Conservation (phyloP, 1,140 invertebrate species). For the Calephelis nemesis region DNA sequence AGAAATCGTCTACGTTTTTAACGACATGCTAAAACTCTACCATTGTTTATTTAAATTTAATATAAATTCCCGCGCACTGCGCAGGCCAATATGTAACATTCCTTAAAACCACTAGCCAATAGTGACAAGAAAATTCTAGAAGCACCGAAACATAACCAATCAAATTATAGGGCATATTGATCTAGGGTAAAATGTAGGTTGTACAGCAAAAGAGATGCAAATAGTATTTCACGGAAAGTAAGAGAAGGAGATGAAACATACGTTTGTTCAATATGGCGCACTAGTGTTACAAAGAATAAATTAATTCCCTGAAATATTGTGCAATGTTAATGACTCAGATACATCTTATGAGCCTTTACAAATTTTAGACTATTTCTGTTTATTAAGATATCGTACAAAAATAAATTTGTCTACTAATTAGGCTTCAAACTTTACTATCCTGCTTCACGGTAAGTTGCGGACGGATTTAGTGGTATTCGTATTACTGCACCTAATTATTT, state of each 20-base stretch:
- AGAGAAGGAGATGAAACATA: background rate
- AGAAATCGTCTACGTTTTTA: too few species aligned
- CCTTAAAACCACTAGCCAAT: background rate
- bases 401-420: too few species aligned
- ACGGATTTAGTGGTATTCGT: too few species aligned
- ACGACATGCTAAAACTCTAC: too few species aligned
- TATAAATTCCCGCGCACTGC: conserved; percentile 16
- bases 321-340: too few species aligned
- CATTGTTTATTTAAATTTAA: conserved; percentile 1
- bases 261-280: background rate
- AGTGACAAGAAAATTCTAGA: background rate
- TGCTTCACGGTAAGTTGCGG: too few species aligned
- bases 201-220: background rate
- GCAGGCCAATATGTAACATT: conserved; percentile 1
- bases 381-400: too few species aligned
- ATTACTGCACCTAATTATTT: too few species aligned
- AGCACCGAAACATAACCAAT: background rate
- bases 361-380: too few species aligned
- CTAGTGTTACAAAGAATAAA: background rate
- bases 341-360: too few species aligned
- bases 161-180: background rate
- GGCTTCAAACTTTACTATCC: too few species aligned
- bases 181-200: background rate
- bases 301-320: background rate
- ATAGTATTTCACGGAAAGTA: background rate